phyloP scores from a whole-genome alignment of 1,140 invertebrate species.

The Berghia stephanieae region DNA sequence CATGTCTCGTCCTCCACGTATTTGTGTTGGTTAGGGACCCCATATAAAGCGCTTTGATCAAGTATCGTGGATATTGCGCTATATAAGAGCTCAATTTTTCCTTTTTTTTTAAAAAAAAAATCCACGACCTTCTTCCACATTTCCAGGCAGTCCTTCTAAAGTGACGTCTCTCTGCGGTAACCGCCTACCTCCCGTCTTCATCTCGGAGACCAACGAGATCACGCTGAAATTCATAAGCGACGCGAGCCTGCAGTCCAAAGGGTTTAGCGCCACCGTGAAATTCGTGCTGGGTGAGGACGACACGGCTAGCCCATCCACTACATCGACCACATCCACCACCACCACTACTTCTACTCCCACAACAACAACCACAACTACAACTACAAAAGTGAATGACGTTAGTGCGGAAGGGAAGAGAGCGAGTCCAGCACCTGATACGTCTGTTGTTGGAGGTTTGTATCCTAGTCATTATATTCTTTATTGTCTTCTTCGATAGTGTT shows the following conservation, averaged over 20 bases:
- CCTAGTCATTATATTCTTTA: too few species aligned
- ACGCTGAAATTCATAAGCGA: slow-evolving; percentile 37
- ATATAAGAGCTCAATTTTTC: too few species aligned
- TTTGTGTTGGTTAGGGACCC: too few species aligned
- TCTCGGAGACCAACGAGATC: slow-evolving; percentile 18
- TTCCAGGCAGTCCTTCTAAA: background rate
- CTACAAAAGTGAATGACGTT: background rate
- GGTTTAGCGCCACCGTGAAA: slow-evolving; percentile 34
- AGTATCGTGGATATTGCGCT: too few species aligned
- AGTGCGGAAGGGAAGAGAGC: background rate
- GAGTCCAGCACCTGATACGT: background rate
- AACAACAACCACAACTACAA: too few species aligned
- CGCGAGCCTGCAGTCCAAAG: slow-evolving; percentile 36
- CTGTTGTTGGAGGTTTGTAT: background rate
- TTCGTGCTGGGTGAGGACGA: too few species aligned
- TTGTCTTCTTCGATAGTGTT: background rate
- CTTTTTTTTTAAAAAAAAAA: too few species aligned
- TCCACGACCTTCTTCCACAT: background rate
- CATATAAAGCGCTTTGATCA: too few species aligned
- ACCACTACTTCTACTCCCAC: slow-evolving; percentile 7
- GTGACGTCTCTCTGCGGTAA: slow-evolving; percentile 28
- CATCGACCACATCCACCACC: background rate
- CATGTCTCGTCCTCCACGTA: too few species aligned
- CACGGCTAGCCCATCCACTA: background rate
- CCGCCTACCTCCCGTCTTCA: background rate